Evolutionary conservation across 2,113 vertebrate species (phyloP).

Genomic region (Neogale vison): DNA sequence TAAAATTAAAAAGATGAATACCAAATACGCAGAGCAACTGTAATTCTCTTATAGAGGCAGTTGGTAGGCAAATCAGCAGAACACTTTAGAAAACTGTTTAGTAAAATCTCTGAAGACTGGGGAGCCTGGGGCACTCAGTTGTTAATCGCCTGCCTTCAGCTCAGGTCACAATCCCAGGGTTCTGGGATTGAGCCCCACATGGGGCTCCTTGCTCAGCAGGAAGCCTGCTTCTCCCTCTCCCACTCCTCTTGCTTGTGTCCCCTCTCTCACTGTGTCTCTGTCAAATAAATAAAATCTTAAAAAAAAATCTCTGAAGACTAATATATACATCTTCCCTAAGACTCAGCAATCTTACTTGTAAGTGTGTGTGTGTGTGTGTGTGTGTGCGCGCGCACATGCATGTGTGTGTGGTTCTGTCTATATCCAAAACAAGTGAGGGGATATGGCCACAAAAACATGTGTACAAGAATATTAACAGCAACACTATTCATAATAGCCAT

Average conservation of each 20-base stretch:
- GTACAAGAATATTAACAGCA: background rate
- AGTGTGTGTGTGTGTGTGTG: fast-evolving
- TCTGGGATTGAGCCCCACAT: no score
- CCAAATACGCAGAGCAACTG: background rate
- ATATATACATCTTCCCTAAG: no score
- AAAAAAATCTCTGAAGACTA: background rate
- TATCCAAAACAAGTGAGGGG: background rate
- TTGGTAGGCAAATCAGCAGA: background rate
- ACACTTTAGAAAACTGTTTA: background rate
- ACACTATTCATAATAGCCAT: background rate
- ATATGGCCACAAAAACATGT: background rate
- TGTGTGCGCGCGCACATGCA: fast-evolving
- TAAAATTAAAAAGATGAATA: background rate
- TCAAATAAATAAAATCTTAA: no score
- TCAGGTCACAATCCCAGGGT: no score
- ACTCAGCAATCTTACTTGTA: background rate
- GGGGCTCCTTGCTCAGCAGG: no score
- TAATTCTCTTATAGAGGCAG: background rate
- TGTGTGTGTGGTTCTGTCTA: background rate
- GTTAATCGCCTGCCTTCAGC: no score
- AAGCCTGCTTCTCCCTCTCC: no score
- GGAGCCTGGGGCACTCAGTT: no score
- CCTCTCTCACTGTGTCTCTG: no score
- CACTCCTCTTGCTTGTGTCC: no score
- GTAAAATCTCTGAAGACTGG: background rate